Evolutionary conservation across 1,140 invertebrate genomes (phyloP), one percentile per base, ranked within the genome.

Genomic region (Heterodera schachtii): DNA sequence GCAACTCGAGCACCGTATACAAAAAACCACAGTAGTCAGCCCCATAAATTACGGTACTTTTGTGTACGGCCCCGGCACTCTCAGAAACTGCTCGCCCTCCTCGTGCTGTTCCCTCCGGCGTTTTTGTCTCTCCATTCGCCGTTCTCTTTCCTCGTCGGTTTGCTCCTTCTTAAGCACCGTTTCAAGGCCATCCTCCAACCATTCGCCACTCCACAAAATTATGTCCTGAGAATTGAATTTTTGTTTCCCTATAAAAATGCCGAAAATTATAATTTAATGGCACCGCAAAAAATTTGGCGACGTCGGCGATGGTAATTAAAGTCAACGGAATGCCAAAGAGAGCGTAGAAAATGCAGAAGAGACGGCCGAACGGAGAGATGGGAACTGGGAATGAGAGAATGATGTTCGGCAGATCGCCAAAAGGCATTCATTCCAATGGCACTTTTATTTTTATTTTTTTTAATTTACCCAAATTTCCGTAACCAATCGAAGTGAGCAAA

Each of bases 341-440:
- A 3, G 77, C 85, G 73, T 86, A 86, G 57, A 31, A 81, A n/a
- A 86, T 87, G 71, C 86, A 88, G 57, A 87, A 86, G 41, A 86
- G 57, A 7, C 85, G 73, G 31, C 85, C 85, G 43, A 87, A 52
- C 16, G 79, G 85, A 13, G 86, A 87, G 43, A 86, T 87, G n/a
- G 85, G 85, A 3, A 86, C 84, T 66, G 79, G 31, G 74, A 84
- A 73, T n/a, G 67, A 73, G n/a, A 73, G 16, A 44, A 9, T 76
- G 52, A 9, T 76, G 52, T 19, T 80, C n/a, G n/a, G 11, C 13
- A 76, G 41, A 79, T 46, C n/a, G 21, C 13, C 52, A 69, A 80
- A 49, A 49, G n/a, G 5, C 49, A 52, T 21, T 11, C 21, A 79
- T n/a, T 70, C 7, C 31, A 69, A 16, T 79, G 11, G 19, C 44